These are phyloP conservation scores for Pteruthius melanotis DNA, from an alignment of 2,113 vertebrate genomes.

Conservation along the genomic window DNA sequence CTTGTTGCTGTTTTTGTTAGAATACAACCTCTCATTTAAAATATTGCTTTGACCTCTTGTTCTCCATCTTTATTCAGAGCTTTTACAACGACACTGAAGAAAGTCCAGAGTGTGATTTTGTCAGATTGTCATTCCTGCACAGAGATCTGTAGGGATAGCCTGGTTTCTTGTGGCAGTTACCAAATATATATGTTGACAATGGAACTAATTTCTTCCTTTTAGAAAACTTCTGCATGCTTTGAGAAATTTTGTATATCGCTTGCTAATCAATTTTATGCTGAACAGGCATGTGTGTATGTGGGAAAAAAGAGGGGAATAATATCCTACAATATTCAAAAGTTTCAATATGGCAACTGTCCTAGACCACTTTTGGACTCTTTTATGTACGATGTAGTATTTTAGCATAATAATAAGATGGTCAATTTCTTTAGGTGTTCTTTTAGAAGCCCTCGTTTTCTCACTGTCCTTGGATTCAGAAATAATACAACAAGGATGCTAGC, in stretches of 20 bases:
- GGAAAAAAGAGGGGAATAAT: background rate
- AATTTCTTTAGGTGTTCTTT: background rate
- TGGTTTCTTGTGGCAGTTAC: background rate
- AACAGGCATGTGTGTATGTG: background rate
- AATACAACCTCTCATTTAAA: background rate
- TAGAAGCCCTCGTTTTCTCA: background rate
- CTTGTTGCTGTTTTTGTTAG: background rate
- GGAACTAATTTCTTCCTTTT: background rate
- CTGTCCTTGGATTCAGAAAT: background rate
- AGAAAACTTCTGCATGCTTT: background rate
- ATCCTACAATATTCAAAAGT: background rate
- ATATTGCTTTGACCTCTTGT: background rate
- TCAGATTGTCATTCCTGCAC: background rate
- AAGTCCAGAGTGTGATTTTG: background rate
- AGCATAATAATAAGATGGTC: background rate
- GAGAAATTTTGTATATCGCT: background rate
- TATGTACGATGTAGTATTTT: background rate
- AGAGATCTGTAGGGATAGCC: background rate
- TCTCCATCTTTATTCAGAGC: background rate
- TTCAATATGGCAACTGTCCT: conserved; percentile 5
- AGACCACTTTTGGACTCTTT: conserved; percentile 17
- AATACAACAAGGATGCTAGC: background rate
- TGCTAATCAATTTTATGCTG: background rate
- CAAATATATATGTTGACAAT: background rate
- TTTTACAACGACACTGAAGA: background rate